Evolutionary conservation across 2,797 vertebrate genomes (phyloP), one percentile per base, ranked within the genome.

Genomic region (Philypnodon macrostomus): DNA sequence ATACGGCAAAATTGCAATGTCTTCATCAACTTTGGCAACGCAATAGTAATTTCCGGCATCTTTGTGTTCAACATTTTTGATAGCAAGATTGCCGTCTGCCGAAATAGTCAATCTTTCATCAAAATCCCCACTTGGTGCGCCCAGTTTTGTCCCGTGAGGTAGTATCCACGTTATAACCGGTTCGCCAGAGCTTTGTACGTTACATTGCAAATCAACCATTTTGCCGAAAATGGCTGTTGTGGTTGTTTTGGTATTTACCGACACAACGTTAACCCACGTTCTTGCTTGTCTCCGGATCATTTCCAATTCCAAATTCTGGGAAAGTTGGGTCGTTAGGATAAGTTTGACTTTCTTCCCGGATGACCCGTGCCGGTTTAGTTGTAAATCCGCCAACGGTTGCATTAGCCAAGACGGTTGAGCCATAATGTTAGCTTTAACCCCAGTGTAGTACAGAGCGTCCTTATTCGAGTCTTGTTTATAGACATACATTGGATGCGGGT

Each of bases 21-120:
- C 92, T 33, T 78, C 88, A 1, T 52, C 60, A 29, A 94, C 90
- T 15, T 50, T 77, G 12, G 92, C 92, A 9, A 92, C 0, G 2
- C 96, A 98, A 47, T 90, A 90, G 67, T 96, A 98, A 21, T 88
- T 15, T 5, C 96, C 96, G 3, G 89, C 53, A 48, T 98, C 93
- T 0, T 59, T 41, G 30, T 83, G 90, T 57, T 53, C 73, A 10
- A 81, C 77, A 0, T 75, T 38, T 62, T 68, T 83, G 47, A 97
- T 89, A 19, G 53, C 30, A 52, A 98, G 71, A 13, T 75, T 53
- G 7, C 94, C 94, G 0, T 84, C 81, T 2, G 33, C 61, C 3
- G 91, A 90, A 47, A 91, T 58, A 5, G 90, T 91, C 73, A 94
- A 57, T 14, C 82, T 86, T 30, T 87, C 75, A 15, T 86, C 81